A percentile compares a stretch with the other conserved stretches of the same genome.
These are phyloP conservation scores for Ichneumoninae sp. DNA, from an alignment of 2,888 invertebrate species.

Conservation along the genomic window DNA sequence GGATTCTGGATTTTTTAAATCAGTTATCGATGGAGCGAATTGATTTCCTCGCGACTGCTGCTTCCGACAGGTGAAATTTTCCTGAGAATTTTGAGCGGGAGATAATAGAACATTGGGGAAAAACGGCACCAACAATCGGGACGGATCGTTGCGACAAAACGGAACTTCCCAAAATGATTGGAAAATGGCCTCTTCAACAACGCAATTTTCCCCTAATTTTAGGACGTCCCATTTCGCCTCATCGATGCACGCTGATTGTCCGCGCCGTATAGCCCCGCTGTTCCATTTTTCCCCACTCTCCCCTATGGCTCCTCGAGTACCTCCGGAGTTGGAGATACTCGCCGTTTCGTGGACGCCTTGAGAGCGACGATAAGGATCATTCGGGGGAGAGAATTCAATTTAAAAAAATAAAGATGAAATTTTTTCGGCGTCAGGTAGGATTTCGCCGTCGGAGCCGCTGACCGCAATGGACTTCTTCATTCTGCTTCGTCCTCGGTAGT, in stretches of 20 bases:
- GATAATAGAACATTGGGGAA: too few species aligned
- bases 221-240: not conserved
- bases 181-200: not conserved
- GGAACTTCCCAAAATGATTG: too few species aligned
- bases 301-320: conserved; percentile 24
- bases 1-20: too few species aligned
- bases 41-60: too few species aligned
- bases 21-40: too few species aligned
- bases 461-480: conserved; percentile 58
- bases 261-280: too few species aligned
- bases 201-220: conserved; percentile 1
- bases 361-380: conserved; percentile 8
- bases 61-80: too few species aligned
- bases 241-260: too few species aligned
- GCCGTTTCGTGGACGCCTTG: conserved; percentile 31
- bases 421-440: conserved; percentile 4
- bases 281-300: not conserved
- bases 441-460: conserved; percentile 36
- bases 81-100: too few species aligned
- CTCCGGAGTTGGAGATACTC: conserved; percentile 22
- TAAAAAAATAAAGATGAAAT: not conserved
- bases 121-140: too few species aligned
- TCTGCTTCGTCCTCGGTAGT: conserved; percentile 47
- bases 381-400: conserved; percentile 31
- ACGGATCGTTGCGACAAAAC: too few species aligned